Evolutionary conservation across 2,888 invertebrate genomes (phyloP).

Genomic region (Meloe dianella): DNA sequence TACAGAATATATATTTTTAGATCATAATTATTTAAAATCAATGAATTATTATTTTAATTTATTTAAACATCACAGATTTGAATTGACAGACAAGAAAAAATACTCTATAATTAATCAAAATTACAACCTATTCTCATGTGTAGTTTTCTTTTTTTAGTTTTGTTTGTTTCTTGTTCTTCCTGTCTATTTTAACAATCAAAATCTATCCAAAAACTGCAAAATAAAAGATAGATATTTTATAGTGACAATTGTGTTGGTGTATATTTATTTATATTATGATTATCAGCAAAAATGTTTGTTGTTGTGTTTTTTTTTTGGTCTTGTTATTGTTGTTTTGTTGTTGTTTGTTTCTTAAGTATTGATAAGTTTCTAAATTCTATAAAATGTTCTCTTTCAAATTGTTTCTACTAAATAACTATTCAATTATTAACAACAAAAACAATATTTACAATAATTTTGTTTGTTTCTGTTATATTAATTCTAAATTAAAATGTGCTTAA

Average conservation of each 20-base stretch:
- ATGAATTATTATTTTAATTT: constrained; percentile 36
- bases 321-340: neutral
- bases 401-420: neutral
- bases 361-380: neutral
- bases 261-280: too few relatives aligned
- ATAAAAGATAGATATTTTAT: too few relatives aligned
- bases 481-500: neutral
- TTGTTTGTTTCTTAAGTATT: neutral
- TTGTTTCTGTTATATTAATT: neutral
- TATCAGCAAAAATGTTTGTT: too few relatives aligned
- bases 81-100: constrained; percentile 55
- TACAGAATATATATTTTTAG: neutral
- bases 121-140: constrained; percentile 48
- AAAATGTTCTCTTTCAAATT: neutral
- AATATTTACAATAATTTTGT: neutral
- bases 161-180: neutral
- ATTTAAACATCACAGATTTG: constrained; percentile 58
- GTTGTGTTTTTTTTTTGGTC: neutral
- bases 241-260: too few relatives aligned
- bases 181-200: constrained; percentile 34
- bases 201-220: neutral
- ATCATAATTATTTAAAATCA: constrained; percentile 12
- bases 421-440: neutral
- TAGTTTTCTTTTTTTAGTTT: too few relatives aligned
- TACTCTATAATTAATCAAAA: constrained; percentile 44